Percentiles rank a stretch among this genome's conserved stretches.
Evolutionary conservation across 1,140 invertebrate species (phyloP).

Genomic region (Cylas formicarius): DNA sequence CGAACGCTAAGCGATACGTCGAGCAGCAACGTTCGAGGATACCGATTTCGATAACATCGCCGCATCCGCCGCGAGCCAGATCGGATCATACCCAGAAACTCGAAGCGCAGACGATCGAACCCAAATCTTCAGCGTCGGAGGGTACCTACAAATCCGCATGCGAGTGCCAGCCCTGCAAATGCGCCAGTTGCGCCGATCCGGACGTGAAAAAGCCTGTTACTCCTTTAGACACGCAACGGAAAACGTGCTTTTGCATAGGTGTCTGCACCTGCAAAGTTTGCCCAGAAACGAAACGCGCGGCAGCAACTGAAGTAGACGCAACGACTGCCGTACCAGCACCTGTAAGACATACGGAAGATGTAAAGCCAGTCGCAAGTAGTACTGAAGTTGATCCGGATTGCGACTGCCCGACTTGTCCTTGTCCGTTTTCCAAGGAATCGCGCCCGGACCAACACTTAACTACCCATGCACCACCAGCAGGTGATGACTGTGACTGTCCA

Average conservation of each 20-base stretch:
- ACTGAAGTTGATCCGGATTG: too few relatives aligned
- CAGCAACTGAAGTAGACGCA: too few relatives aligned
- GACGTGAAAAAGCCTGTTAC: neutral
- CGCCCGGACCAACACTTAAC: too few relatives aligned
- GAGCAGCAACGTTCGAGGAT: conserved; percentile 17
- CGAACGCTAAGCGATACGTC: conserved; percentile 10
- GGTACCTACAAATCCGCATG: conserved; percentile 15
- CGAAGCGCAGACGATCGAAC: neutral
- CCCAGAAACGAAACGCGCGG: too few relatives aligned
- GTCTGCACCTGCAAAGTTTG: too few relatives aligned
- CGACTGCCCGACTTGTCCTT: too few relatives aligned
- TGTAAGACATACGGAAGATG: too few relatives aligned
- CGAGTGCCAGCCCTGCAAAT: conserved; percentile 17
- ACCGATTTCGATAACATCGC: conserved; percentile 18
- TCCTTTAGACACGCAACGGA: too few relatives aligned
- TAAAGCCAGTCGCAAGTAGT: too few relatives aligned
- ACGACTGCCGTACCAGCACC: too few relatives aligned
- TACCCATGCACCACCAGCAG: conserved; percentile 5
- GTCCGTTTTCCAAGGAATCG: too few relatives aligned
- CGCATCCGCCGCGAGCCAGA: conserved; percentile 3
- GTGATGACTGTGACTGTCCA: neutral
- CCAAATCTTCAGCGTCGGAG: neutral
- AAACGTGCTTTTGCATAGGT: too few relatives aligned
- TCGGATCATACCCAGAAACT: neutral
- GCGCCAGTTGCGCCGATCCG: conserved; percentile 17